Evolutionary conservation across 2,888 invertebrate genomes (phyloP).

Genomic region (Polydrusus cervinus): DNA sequence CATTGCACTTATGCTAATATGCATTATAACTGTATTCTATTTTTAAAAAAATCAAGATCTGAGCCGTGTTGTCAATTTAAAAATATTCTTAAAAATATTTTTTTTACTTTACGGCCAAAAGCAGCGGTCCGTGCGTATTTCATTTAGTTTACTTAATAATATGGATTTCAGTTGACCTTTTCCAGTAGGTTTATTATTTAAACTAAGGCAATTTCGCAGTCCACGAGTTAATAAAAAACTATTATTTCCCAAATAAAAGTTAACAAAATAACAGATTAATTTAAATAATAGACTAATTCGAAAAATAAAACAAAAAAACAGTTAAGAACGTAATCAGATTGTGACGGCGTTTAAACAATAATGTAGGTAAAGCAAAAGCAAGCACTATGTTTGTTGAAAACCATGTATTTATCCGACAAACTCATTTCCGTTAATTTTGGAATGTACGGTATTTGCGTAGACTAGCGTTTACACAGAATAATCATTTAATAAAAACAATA

Average conservation of each 20-base stretch:
- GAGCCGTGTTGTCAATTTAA: background rate
- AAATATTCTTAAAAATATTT: background rate
- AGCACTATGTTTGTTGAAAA: background rate
- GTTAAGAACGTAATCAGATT: slow-evolving; percentile 8
- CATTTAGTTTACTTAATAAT: background rate
- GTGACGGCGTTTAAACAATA: slow-evolving; percentile 15
- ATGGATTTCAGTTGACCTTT: slow-evolving; percentile 5
- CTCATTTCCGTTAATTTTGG: background rate
- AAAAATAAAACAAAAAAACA: slow-evolving; percentile 4
- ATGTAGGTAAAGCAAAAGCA: background rate
- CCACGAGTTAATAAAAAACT: background rate
- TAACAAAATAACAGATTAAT: background rate
- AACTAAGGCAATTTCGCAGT: background rate
- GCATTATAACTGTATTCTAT: too few relatives aligned
- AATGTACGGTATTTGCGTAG: background rate
- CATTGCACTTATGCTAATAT: too few relatives aligned
- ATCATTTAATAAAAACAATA: too few relatives aligned
- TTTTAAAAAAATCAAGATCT: too few relatives aligned
- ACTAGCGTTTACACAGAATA: too few relatives aligned
- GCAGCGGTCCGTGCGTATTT: background rate
- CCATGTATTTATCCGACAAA: background rate
- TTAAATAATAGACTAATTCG: background rate
- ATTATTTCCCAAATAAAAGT: background rate
- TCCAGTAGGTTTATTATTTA: background rate
- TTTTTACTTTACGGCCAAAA: background rate